Evolutionary conservation across 2,888 invertebrate species (phyloP), one percentile per base, ranked within the genome.

Genomic region (Sesia bembeciformis): DNA sequence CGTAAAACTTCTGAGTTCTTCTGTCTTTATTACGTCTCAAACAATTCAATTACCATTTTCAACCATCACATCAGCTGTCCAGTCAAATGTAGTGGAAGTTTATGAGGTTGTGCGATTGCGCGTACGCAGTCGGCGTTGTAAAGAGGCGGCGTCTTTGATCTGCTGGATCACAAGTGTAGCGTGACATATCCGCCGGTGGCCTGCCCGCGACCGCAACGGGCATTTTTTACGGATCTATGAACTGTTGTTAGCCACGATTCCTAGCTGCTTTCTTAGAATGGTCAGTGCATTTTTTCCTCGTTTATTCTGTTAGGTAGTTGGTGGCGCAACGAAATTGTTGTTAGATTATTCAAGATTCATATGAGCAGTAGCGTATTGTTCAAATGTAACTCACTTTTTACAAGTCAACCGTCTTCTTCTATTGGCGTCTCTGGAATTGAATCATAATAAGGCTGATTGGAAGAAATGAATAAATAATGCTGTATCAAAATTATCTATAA

Each of bases 101-200:
- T 70, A 67, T 64, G 67, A 65, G 66, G 65, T 64, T 67, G 65
- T 60, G 63, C 61, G 63, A 64, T 62, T 66, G 72, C 72, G 69
- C 69, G 66, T 68, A 74, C 73, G 75, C 72, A 62, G 72, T 66
- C 74, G 74, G 77, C 75, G 70, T 73, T 66, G 75, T 67, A 71
- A 72, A 72, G 76, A 62, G 74, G 56, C 82, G 82, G 80, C 68
- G 53, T 65, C 67, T 84, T 84, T 84, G 79, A 84, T 79, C 75
- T 67, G 60, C 60, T 65, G 72, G 62, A 74, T 74, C 72, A 70
- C 76, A 75, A 76, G 74, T 78, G 77, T 76, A 76, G 68, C 84
- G 82, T 84, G 84, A 80, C 83, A 82, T 83, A 84, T 76, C 74
- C 74, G 72, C 68, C 68, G 65, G 51, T 49, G 40, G 7, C n/a